Percentiles rank a stretch among this genome's conserved stretches.
Conservation (phyloP, 1,140 invertebrate species). For the Drosophila tani region DNA sequence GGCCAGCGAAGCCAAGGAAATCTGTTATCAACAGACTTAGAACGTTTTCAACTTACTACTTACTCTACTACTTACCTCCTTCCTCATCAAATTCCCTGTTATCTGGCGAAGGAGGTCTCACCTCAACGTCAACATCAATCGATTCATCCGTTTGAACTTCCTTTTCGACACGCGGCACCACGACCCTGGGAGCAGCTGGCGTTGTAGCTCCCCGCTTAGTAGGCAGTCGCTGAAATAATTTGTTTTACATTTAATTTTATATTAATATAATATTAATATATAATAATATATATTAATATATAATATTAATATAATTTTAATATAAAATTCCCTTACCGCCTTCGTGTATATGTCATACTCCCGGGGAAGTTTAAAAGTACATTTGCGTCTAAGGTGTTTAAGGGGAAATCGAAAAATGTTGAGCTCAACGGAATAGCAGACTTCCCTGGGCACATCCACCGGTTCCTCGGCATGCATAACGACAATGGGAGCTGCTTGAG, state of each 20-base stretch:
- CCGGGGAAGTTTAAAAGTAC: conserved; percentile 40
- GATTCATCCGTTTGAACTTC: not conserved
- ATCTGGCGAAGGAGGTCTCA: not conserved
- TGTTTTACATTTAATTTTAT: not conserved
- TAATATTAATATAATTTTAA: not conserved
- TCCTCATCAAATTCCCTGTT: conserved; percentile 57
- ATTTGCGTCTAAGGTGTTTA: conserved; percentile 28
- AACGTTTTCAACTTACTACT: not conserved
- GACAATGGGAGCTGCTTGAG: not conserved
- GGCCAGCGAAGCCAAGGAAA: conserved; percentile 44
- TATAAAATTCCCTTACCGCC: conserved; percentile 30
- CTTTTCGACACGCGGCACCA: not conserved
- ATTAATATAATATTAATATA: not conserved
- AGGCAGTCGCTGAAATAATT: conserved; percentile 42
- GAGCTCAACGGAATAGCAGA: conserved; percentile 24
- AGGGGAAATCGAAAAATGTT: conserved; percentile 47
- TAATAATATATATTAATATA: no score
- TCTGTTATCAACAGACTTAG: conserved; percentile 27
- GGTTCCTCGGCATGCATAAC: conserved; percentile 35
- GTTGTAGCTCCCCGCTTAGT: conserved; percentile 7
- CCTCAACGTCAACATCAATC: no score
- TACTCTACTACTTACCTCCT: conserved; percentile 54
- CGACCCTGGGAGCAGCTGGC: not conserved
- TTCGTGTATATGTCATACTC: conserved; percentile 53
- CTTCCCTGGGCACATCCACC: conserved; percentile 31